Base-by-base conservation (phyloP, 2,113 vertebrate genomes). In the Scomber colias region DNA sequence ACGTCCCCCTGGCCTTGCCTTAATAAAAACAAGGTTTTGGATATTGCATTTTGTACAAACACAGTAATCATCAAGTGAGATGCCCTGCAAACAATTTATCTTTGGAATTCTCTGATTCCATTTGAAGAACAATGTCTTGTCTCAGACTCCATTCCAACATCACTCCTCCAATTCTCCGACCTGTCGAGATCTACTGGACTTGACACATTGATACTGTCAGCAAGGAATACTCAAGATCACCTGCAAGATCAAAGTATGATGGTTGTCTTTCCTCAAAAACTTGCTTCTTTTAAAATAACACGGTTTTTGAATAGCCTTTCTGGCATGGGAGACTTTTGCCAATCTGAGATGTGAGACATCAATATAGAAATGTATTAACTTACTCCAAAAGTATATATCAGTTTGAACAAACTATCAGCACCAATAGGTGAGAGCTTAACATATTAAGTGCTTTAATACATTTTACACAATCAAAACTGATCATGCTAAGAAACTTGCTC, bases 41-140 rank as follows among this genome's bases (percentile, higher is more conserved):
- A 83, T 84, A 90, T 92, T 91, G 81, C 77, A 83, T 87, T 93
- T 90, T 89, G 59, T 78, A 62, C 74, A 55, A 79, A 82, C 86
- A 62, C 57, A 21, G 77, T 82, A 87, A 81, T 87, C 80, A 87
- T 86, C 75, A 82, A 64, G 70, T 57, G 72, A 75, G 74, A 77
- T 59, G 45, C 56, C 85, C 78, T 71, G 73, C 79, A 90, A 88
- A 90, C 65, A 76, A 79, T 88, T 87, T 90, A 85, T 92, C 81
- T 85, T 65, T 68, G 63, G 50, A 71, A 74, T 80, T 86, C 72
- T 75, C 62, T 74, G 83, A 89, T 91, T 89, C 75, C 75, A 82
- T 87, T 85, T 87, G 70, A 85, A 81, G 80, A 92, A 87, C 91
- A 87, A 80, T 77, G 65, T 78, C 80, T 86, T 71, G 61, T 63